These are phyloP conservation scores for Eumeta japonica DNA, from an alignment of 1,140 invertebrate species.

Conservation along the genomic window DNA sequence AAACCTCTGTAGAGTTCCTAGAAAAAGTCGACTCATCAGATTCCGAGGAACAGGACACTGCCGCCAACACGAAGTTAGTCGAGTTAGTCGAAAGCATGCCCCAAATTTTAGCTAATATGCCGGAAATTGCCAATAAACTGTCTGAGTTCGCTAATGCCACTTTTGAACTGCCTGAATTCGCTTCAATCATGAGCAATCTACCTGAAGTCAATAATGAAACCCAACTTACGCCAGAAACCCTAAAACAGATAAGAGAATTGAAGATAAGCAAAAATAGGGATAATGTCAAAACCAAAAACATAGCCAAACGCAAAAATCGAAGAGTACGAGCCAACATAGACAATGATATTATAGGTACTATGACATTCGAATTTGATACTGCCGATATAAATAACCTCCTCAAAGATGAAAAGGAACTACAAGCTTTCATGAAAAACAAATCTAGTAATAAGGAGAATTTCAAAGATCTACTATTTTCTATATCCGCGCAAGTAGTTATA, in stretches of 20 bases:
- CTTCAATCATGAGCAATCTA: constrained; percentile 38
- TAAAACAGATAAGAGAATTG: constrained; percentile 47
- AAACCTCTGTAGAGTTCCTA: constrained; percentile 31
- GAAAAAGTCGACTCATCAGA: constrained; percentile 36
- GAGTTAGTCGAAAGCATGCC: constrained; percentile 47
- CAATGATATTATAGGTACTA: constrained; percentile 22
- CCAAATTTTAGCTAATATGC: constrained; percentile 48
- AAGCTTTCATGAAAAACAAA: constrained; percentile 32
- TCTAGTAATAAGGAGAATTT: constrained; percentile 31
- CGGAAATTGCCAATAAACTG: constrained; percentile 39
- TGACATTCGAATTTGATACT: constrained; percentile 35
- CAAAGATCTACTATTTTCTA: constrained; percentile 38
- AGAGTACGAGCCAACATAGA: constrained; percentile 28
- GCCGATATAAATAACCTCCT: constrained; percentile 34
- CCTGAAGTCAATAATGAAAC: constrained; percentile 40
- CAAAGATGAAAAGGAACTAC: constrained; percentile 37
- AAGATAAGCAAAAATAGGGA: constrained; percentile 39
- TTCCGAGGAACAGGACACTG: constrained; percentile 23
- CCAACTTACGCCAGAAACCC: constrained; percentile 43
- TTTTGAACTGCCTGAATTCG: constrained; percentile 42
- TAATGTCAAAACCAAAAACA: constrained; percentile 44
- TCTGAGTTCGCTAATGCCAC: constrained; percentile 40
- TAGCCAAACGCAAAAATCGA: constrained; percentile 39
- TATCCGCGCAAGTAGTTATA: constrained; percentile 40
- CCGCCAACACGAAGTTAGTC: constrained; percentile 31